These are phyloP conservation scores for Lordiphosa mommai DNA, from an alignment of 1,140 invertebrate genomes.

Conservation along the genomic window DNA sequence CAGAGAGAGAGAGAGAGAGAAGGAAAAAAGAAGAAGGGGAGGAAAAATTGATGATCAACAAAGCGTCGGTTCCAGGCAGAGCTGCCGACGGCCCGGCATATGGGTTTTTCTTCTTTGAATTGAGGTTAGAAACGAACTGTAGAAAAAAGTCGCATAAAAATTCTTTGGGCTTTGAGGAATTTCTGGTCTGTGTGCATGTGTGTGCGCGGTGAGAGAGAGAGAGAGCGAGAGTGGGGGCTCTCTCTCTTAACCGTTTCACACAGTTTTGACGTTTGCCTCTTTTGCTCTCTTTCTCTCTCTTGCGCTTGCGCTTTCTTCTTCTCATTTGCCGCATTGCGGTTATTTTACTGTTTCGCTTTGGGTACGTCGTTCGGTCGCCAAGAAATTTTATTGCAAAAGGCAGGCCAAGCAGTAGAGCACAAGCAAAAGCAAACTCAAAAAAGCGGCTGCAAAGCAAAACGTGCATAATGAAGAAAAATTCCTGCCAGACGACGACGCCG, in stretches of 20 bases:
- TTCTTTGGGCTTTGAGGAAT: slow-evolving; percentile 25
- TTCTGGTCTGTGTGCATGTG: slow-evolving; percentile 1
- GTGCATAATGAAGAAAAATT: slow-evolving; percentile 54
- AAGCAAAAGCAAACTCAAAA: neutral
- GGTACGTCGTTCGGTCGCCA: slow-evolving; percentile 52
- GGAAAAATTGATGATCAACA: slow-evolving; percentile 27
- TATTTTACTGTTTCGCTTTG: slow-evolving; percentile 71
- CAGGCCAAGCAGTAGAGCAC: slow-evolving; percentile 21
- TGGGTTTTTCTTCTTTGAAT: slow-evolving; percentile 11
- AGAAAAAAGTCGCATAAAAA: slow-evolving; percentile 20
- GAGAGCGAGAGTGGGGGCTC: no score
- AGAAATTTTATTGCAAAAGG: slow-evolving; percentile 68
- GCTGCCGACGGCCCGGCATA: slow-evolving; percentile 25
- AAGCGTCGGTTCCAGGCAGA: slow-evolving; percentile 4
- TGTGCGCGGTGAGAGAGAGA: slow-evolving; percentile 9
- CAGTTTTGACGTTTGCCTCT: slow-evolving; percentile 37
- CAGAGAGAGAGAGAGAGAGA: no score
- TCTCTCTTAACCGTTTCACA: slow-evolving; percentile 64
- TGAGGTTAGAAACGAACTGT: slow-evolving; percentile 33
- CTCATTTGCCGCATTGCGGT: slow-evolving; percentile 79
- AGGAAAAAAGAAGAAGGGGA: no score
- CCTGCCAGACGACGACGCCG: slow-evolving; percentile 47
- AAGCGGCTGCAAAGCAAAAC: slow-evolving; percentile 30
- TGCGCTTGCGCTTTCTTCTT: slow-evolving; percentile 21
- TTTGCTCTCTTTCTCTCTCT: slow-evolving; percentile 12